Evolutionary conservation across 2,888 invertebrate genomes (phyloP).

Genomic region (Petrophora chlorosata): DNA sequence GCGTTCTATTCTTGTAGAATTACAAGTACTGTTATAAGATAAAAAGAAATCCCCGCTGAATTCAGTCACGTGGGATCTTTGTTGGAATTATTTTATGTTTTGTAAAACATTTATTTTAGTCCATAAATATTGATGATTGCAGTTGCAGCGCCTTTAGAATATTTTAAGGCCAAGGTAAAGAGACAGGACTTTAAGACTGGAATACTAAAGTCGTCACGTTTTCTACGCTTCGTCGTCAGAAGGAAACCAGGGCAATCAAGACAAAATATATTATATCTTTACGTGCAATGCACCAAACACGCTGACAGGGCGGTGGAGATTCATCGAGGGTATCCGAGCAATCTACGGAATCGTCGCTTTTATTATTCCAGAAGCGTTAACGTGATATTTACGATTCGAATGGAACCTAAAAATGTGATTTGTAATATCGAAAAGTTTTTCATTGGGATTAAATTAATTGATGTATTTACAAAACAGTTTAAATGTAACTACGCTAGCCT

Average conservation of each 20-base stretch:
- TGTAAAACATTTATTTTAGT: no score
- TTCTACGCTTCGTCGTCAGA: conserved; percentile 3
- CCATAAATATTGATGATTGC: conserved; percentile 2
- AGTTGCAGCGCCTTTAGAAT: not conserved
- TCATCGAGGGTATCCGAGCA: conserved; percentile 13
- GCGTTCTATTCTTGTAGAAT: no score
- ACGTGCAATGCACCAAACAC: conserved; percentile 15
- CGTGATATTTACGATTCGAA: no score
- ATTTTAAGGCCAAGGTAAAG: conserved; percentile 7
- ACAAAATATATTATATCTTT: conserved; percentile 19
- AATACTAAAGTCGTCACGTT: conserved; percentile 21
- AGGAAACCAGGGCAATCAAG: conserved; percentile 18
- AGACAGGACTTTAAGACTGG: conserved; percentile 13
- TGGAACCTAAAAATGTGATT: no score
- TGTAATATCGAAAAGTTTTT: no score
- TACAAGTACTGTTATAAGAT: no score
- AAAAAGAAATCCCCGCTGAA: no score
- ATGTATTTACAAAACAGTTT: no score
- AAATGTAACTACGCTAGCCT: no score
- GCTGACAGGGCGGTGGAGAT: not conserved
- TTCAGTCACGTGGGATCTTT: no score
- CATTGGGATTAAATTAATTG: no score
- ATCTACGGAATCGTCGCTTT: conserved; percentile 13
- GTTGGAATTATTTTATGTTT: no score
- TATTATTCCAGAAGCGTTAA: conserved; percentile 12